phyloP scores from a whole-genome alignment of 2,797 vertebrate genomes.

The Pangasius mekongensis region DNA sequence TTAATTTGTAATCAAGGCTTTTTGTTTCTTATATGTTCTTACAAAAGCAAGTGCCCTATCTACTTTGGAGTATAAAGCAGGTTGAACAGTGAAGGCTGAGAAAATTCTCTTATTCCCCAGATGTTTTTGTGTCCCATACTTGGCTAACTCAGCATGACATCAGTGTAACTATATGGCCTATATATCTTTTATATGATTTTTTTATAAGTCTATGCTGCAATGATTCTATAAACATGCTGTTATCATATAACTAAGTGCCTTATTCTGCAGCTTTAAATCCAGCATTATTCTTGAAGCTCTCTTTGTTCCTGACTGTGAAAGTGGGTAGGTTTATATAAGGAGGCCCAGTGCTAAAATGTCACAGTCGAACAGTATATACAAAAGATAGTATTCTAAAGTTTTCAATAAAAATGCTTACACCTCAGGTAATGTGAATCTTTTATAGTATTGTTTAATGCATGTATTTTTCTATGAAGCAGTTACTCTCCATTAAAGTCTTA shows the following conservation, averaged over 20 bases:
- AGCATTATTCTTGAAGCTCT: slow-evolving; percentile 8
- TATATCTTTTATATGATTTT: not conserved
- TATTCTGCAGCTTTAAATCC: not conserved
- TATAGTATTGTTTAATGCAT: slow-evolving; percentile 1
- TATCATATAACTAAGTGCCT: not conserved
- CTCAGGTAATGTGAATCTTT: not conserved
- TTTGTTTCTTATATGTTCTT: not conserved
- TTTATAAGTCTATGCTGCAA: not conserved
- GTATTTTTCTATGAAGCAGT: not conserved
- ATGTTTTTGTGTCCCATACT: not conserved
- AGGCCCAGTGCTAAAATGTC: not conserved
- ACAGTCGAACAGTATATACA: not conserved
- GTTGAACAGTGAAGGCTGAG: not conserved
- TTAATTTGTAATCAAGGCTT: not conserved
- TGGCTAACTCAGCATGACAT: not conserved
- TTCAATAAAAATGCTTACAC: not conserved
- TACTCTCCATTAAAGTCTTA: slow-evolving; percentile 10
- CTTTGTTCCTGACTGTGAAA: slow-evolving; percentile 5
- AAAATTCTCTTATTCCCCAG: not conserved
- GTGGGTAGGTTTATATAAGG: not conserved
- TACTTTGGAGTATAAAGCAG: not conserved
- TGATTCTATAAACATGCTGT: not conserved
- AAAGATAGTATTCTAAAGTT: not conserved
- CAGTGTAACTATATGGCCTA: not conserved
- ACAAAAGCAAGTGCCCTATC: not conserved